phyloP scores from a whole-genome alignment of 2,113 vertebrate species.

The Lepisosteus osseus region DNA sequence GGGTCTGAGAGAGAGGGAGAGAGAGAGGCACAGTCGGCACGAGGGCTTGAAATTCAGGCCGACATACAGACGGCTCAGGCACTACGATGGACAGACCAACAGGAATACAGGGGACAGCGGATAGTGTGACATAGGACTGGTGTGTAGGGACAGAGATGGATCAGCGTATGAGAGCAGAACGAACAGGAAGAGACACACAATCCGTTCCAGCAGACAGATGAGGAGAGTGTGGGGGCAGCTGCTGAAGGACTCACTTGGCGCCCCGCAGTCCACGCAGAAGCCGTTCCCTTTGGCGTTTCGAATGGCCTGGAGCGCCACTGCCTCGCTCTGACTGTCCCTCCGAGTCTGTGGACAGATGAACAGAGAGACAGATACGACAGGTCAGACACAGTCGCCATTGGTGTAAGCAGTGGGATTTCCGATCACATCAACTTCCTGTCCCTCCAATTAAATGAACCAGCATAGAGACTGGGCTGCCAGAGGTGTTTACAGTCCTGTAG shows the following conservation, averaged over 20 bases:
- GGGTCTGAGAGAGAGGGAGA: slow-evolving; percentile 64
- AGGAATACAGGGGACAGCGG: neutral
- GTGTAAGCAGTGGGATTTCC: too few species aligned
- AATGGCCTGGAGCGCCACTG: slow-evolving; percentile 90
- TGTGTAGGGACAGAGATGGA: neutral
- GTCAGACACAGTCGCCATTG: too few species aligned
- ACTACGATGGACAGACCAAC: too few species aligned
- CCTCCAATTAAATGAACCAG: too few species aligned
- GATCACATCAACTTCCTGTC: too few species aligned
- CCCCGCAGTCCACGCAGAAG: slow-evolving; percentile 89
- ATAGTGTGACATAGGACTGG: too few species aligned
- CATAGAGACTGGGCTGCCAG: too few species aligned
- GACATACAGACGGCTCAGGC: too few species aligned
- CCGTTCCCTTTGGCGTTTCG: slow-evolving; percentile 90
- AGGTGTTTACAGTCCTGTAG: too few species aligned
- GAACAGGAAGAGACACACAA: neutral
- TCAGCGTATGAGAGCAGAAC: neutral
- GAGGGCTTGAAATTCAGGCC: too few species aligned
- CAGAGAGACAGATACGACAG: too few species aligned
- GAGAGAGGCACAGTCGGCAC: neutral
- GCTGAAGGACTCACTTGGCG: slow-evolving; percentile 71
- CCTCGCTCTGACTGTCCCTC: slow-evolving; percentile 91
- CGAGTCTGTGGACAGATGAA: slow-evolving; percentile 67
- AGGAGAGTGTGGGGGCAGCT: neutral
- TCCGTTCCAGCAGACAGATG: neutral